Evolutionary conservation across 1,140 invertebrate species (phyloP).

Genomic region (Drosophila persimilis): DNA sequence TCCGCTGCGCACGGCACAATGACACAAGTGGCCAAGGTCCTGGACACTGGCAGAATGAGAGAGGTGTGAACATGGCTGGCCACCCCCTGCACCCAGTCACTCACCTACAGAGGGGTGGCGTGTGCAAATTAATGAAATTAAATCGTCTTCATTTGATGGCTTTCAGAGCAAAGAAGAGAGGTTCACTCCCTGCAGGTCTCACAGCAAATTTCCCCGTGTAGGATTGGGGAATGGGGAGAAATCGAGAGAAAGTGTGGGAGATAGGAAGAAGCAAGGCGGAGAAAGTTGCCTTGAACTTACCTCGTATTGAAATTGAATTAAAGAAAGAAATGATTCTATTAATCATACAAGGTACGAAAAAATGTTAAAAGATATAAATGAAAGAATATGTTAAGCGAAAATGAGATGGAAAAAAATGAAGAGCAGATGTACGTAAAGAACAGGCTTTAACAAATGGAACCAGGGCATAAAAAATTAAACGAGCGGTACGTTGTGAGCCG

Average conservation of each 20-base stretch:
- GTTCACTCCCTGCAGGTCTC: conserved; percentile 26
- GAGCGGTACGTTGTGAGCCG: too few species aligned
- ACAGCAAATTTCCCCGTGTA: conserved; percentile 42
- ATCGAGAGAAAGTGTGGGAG: conserved; percentile 11
- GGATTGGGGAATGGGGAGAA: conserved; percentile 3
- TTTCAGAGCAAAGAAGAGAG: conserved; percentile 8
- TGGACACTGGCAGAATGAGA: not conserved
- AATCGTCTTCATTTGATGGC: conserved; percentile 73
- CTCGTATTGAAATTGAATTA: conserved; percentile 4
- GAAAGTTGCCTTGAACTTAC: not conserved
- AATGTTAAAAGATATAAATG: too few species aligned
- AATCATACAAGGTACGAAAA: not conserved
- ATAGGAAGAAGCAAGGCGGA: not conserved
- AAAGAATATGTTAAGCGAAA: too few species aligned
- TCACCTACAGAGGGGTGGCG: conserved; percentile 11
- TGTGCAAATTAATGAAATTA: conserved; percentile 78
- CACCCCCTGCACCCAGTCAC: not conserved
- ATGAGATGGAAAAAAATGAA: too few species aligned
- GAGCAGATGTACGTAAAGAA: too few species aligned
- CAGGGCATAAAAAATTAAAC: too few species aligned
- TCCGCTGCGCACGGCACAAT: not conserved
- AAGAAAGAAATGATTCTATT: not conserved
- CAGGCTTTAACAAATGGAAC: too few species aligned
- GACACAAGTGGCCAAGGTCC: conserved; percentile 23
- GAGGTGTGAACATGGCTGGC: conserved; percentile 9